Base-by-base conservation (phyloP, 2,888 invertebrate genomes). In the Vannuccia rotundouncinata region DNA sequence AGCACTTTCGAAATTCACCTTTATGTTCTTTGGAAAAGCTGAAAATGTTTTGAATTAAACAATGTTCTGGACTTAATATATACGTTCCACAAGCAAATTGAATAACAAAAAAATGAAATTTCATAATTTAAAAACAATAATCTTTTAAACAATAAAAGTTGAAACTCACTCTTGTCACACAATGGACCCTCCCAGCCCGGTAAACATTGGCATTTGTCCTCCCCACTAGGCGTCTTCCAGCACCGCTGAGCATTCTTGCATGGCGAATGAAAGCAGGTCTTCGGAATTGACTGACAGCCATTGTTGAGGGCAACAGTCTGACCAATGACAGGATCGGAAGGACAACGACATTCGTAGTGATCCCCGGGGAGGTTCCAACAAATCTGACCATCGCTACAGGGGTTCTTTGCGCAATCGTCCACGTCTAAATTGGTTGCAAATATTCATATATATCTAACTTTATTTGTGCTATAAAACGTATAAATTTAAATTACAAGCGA, bases 401-500 rank as follows among this genome's bases (percentile, higher is more conserved):
- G 97, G 84, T 93, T 93, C 2, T 95, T 95, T 1, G 93, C 92
- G 86, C 97, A 97, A 86, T 97, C 96, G 85, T 97, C 94, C 76
- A 97, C 94, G 84, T 97, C 97, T 88, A 83, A n/a, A 84, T 83
- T 31, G 17, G 75, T 0, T 22, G 29, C 27, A 10, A 31, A 13
- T 29, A 1, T 79, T 1, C n/a, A n/a, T n/a, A n/a, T n/a, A n/a
- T n/a, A n/a, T n/a, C n/a, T n/a, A n/a, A n/a, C n/a, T n/a, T n/a
- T n/a, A n/a, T n/a, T n/a, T n/a, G n/a, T n/a, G n/a, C n/a, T n/a
- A n/a, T n/a, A n/a, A n/a, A n/a, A n/a, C n/a, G n/a, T n/a, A n/a
- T n/a, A n/a, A n/a, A n/a, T n/a, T n/a, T n/a, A n/a, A n/a, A n/a
- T n/a, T n/a, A n/a, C n/a, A n/a, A n/a, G n/a, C n/a, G n/a, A n/a